Percentiles rank a stretch among this genome's conserved stretches.
Evolutionary conservation across 2,113 vertebrate genomes (phyloP).

Genomic region (Takifugu flavidus): DNA sequence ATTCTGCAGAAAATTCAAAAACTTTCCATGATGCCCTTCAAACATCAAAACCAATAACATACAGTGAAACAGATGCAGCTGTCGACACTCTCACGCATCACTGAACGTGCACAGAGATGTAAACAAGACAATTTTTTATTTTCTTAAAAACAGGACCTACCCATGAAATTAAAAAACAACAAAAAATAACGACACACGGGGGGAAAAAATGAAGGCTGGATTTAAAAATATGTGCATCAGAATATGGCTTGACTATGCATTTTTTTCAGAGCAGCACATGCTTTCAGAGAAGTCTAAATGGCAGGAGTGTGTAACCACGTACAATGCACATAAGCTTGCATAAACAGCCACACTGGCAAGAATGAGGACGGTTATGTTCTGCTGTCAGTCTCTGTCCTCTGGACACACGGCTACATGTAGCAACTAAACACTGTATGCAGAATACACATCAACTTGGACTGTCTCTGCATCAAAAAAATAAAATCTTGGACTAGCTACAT

Average conservation of each 20-base stretch:
- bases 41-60: too few species aligned
- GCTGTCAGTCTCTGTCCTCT: conserved; percentile 29
- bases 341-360: conserved; percentile 46
- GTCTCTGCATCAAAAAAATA: conserved; percentile 12
- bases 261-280: conserved; percentile 24
- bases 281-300: conserved; percentile 19
- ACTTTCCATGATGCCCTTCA: not conserved
- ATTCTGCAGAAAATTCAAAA: conserved; percentile 5
- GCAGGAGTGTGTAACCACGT: conserved; percentile 27
- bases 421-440: conserved; percentile 37
- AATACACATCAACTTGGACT: conserved; percentile 21
- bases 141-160: conserved; percentile 49
- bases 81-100: too few species aligned
- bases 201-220: conserved; percentile 28
- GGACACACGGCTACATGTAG: conserved; percentile 17
- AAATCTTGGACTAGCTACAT: conserved; percentile 5
- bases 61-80: too few species aligned
- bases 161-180: conserved; percentile 23
- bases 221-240: conserved; percentile 34
- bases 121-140: conserved; percentile 29
- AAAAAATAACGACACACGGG: conserved; percentile 38
- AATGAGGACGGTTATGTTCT: conserved; percentile 45
- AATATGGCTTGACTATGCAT: conserved; percentile 55
- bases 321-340: conserved; percentile 30
- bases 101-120: conserved; percentile 14